Conservation (phyloP, 2,113 vertebrate genomes). For the Pyrgilauda ruficollis region DNA sequence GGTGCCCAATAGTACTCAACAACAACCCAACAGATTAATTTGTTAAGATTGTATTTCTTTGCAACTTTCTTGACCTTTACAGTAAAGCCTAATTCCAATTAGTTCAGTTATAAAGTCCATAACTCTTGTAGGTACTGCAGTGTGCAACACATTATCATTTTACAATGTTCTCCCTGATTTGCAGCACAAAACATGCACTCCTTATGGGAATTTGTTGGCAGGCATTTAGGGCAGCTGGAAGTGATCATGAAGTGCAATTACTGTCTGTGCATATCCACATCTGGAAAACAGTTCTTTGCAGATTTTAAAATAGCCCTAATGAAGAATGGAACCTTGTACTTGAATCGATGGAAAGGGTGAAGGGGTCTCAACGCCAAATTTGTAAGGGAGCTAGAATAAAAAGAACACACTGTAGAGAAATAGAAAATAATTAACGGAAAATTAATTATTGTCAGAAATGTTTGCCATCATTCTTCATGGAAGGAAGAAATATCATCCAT, state of each 20-base stretch:
- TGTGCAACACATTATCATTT: slow-evolving; percentile 87
- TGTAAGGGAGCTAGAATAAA: slow-evolving; percentile 43
- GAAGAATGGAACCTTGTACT: slow-evolving; percentile 78
- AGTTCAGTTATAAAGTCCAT: slow-evolving; percentile 83
- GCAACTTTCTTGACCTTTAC: slow-evolving; percentile 73
- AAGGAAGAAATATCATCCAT: not conserved
- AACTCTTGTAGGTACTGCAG: slow-evolving; percentile 79
- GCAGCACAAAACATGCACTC: slow-evolving; percentile 82
- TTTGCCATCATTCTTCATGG: not conserved
- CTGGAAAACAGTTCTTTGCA: slow-evolving; percentile 87
- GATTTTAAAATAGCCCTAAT: slow-evolving; percentile 79
- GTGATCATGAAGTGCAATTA: slow-evolving; percentile 96
- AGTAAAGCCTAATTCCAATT: slow-evolving; percentile 78
- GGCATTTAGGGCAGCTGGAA: slow-evolving; percentile 90
- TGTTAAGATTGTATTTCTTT: slow-evolving; percentile 66
- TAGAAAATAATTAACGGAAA: slow-evolving; percentile 41
- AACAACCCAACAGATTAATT: slow-evolving; percentile 49
- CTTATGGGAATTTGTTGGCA: slow-evolving; percentile 88
- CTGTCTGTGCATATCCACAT: slow-evolving; percentile 91
- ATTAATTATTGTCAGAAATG: slow-evolving; percentile 53
- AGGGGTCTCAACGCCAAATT: slow-evolving; percentile 55
- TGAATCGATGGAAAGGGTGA: slow-evolving; percentile 56
- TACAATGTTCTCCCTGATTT: slow-evolving; percentile 85
- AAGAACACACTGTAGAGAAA: slow-evolving; percentile 32
- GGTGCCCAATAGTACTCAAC: slow-evolving; percentile 40